These are phyloP conservation scores for Eilema depressum DNA, from an alignment of 2,888 invertebrate species.

Conservation along the genomic window DNA sequence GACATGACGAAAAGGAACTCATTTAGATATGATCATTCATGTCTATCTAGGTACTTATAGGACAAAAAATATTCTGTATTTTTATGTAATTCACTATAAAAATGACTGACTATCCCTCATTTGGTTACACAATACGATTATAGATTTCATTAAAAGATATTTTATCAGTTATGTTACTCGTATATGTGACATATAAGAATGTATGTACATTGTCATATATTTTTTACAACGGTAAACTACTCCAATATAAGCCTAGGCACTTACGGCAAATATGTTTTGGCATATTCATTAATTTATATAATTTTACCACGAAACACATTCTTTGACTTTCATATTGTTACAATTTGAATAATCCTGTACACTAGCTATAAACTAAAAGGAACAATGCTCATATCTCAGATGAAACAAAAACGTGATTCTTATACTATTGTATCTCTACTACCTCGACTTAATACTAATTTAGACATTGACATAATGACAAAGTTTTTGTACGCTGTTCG, in stretches of 20 bases:
- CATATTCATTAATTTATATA: conserved; percentile 55
- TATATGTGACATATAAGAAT: conserved; percentile 35
- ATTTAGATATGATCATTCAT: conserved; percentile 54
- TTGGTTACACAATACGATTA: conserved; percentile 25
- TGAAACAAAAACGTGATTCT: conserved; percentile 51
- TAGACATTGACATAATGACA: conserved; percentile 68
- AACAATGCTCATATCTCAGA: conserved; percentile 48
- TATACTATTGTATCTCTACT: conserved; percentile 44
- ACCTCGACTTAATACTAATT: conserved; percentile 60
- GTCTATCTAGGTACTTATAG: conserved; percentile 34
- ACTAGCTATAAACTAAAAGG: conserved; percentile 52
- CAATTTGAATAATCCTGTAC: conserved; percentile 45
- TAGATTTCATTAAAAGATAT: conserved; percentile 27
- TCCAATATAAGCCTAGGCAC: conserved; percentile 77
- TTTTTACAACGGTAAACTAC: conserved; percentile 49
- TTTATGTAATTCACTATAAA: conserved; percentile 25
- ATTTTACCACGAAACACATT: conserved; percentile 50
- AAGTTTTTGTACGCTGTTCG: conserved; percentile 25
- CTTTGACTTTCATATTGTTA: conserved; percentile 39
- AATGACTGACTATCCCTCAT: conserved; percentile 22
- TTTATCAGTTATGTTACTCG: conserved; percentile 28
- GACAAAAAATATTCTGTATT: conserved; percentile 19
- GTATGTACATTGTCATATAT: conserved; percentile 43
- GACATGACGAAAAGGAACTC: conserved; percentile 62
- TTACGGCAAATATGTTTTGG: conserved; percentile 77